phyloP scores from a whole-genome alignment of 2,888 invertebrate genomes.

The Hololepta plana region DNA sequence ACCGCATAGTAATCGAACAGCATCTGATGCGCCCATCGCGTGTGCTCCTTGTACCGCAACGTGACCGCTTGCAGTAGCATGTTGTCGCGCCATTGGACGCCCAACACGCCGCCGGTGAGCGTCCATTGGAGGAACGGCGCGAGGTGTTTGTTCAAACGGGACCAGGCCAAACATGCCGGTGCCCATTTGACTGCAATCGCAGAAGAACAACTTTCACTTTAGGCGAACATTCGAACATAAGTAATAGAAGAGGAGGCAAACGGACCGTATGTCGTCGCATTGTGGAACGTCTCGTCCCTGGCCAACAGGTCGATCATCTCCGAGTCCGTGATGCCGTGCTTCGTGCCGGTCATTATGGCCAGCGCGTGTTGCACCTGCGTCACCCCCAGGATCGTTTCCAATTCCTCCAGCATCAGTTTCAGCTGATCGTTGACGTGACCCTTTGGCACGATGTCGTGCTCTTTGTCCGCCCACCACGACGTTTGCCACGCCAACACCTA shows the following conservation, averaged over 20 bases:
- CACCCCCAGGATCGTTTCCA: slow-evolving; percentile 47
- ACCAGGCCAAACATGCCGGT: slow-evolving; percentile 50
- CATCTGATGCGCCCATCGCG: slow-evolving; percentile 29
- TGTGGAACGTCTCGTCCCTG: slow-evolving; percentile 42
- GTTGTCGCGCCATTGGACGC: slow-evolving; percentile 45
- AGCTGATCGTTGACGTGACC: slow-evolving; percentile 43
- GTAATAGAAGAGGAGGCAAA: slow-evolving; percentile 5
- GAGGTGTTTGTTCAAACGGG: slow-evolving; percentile 42
- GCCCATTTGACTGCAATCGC: slow-evolving; percentile 42
- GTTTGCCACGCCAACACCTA: slow-evolving; percentile 42
- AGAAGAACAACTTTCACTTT: slow-evolving; percentile 3
- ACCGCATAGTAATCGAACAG: slow-evolving; percentile 36
- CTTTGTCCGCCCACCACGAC: slow-evolving; percentile 37
- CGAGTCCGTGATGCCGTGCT: slow-evolving; percentile 62
- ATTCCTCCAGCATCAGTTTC: slow-evolving; percentile 43
- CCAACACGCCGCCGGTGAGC: slow-evolving; percentile 33
- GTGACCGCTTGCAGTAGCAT: slow-evolving; percentile 42
- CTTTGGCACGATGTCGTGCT: slow-evolving; percentile 34
- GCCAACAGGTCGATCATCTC: slow-evolving; percentile 59
- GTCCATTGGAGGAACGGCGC: slow-evolving; percentile 49
- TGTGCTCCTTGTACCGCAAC: slow-evolving; percentile 39
- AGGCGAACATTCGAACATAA: not conserved
- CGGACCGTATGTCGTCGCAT: slow-evolving; percentile 44
- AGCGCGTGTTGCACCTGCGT: slow-evolving; percentile 48
- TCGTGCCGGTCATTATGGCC: slow-evolving; percentile 53